Evolutionary conservation across 1,140 invertebrate genomes (phyloP).

Genomic region (Micrasema minimum): DNA sequence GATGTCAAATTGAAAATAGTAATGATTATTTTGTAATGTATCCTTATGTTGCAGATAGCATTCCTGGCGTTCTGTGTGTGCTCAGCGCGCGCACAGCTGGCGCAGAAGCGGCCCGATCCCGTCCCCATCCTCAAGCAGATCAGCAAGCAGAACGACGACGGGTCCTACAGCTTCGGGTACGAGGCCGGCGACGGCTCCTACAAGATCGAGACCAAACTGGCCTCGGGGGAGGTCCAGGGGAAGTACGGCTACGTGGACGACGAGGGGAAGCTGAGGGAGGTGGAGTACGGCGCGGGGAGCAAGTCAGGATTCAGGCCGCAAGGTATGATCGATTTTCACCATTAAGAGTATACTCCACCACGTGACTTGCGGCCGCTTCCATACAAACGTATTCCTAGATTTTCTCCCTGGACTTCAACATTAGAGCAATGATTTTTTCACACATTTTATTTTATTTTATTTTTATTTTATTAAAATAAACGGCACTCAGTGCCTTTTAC

Average conservation of each 20-base stretch:
- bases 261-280: conserved; percentile 74
- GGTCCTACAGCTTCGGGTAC: conserved; percentile 88
- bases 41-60: conserved; percentile 33
- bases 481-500: no score
- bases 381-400: no score
- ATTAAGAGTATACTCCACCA: no score
- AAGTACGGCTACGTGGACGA: conserved; percentile 87
- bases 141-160: conserved; percentile 83
- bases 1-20: no score
- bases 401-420: no score
- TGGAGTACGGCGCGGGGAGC: conserved; percentile 83
- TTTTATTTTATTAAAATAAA: no score
- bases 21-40: no score
- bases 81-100: conserved; percentile 6
- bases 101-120: conserved; percentile 66
- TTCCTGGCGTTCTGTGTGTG: conserved; percentile 29
- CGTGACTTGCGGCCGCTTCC: no score
- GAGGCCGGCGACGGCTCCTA: conserved; percentile 91
- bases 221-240: conserved; percentile 83
- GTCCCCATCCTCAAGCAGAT: conserved; percentile 79
- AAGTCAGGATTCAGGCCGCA: conserved; percentile 78
- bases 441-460: no score
- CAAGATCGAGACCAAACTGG: conserved; percentile 90
- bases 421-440: no score
- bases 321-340: conserved; percentile 55